Percentiles rank a stretch among this genome's conserved stretches.
phyloP scores from a whole-genome alignment of 30 jellyfish, hydroid and myxozoan species.

The Pelagia noctiluca region DNA sequence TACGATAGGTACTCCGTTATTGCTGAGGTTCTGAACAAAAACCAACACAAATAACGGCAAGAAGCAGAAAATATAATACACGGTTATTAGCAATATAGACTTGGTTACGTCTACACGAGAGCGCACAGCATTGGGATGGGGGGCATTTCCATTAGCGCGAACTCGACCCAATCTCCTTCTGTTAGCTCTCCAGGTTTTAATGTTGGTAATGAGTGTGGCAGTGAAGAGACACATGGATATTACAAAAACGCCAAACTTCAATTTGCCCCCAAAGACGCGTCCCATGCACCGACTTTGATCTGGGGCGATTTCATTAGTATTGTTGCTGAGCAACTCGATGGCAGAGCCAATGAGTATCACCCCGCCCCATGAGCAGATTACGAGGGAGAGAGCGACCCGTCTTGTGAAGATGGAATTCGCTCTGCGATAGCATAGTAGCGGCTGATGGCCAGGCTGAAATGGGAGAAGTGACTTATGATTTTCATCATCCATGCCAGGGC shows the following conservation, averaged over 20 bases:
- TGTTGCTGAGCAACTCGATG: neutral
- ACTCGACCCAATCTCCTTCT: neutral
- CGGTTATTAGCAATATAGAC: conserved; percentile 13
- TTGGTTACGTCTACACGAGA: neutral
- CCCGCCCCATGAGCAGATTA: neutral
- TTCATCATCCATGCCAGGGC: conserved; percentile 8
- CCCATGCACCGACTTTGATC: neutral
- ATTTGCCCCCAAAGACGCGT: neutral
- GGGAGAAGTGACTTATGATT: neutral
- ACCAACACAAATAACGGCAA: conserved; percentile 9
- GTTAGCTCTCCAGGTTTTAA: neutral
- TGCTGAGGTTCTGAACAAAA: neutral
- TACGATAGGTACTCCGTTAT: no score
- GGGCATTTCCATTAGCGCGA: no score
- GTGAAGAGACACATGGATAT: neutral
- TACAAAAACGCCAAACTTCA: neutral
- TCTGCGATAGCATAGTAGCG: conserved; percentile 6
- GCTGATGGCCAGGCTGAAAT: neutral
- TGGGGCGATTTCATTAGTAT: neutral
- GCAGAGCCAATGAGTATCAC: neutral
- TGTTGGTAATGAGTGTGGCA: neutral
- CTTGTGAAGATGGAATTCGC: neutral
- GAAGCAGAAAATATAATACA: neutral
- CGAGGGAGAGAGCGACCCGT: neutral
- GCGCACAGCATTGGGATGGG: neutral